Evolutionary conservation across 1,140 invertebrate species (phyloP).

Genomic region (Vanessa atalanta): DNA sequence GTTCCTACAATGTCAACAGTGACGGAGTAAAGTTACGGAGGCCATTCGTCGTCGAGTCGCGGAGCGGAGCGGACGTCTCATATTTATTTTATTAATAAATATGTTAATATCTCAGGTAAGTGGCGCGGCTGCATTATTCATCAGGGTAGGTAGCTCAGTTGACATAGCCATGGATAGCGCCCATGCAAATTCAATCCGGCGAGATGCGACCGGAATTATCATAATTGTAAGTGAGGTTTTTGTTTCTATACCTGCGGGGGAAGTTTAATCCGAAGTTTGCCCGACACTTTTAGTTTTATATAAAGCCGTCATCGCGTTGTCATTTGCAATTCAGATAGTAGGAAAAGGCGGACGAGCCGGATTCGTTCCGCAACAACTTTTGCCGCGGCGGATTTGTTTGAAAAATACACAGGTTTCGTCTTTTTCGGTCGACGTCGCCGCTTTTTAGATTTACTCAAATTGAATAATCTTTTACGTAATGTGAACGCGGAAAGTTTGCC

Average conservation of each 20-base stretch:
- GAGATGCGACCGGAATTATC: conserved; percentile 75
- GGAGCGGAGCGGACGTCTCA: conserved; percentile 60
- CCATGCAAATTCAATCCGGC: conserved; percentile 78
- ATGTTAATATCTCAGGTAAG: conserved; percentile 77
- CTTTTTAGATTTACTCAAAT: conserved; percentile 62
- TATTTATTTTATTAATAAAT: conserved; percentile 81
- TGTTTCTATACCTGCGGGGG: conserved; percentile 75
- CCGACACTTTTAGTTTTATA: conserved; percentile 77
- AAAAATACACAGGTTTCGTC: conserved; percentile 68
- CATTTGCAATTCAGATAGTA: conserved; percentile 77
- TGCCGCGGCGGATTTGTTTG: conserved; percentile 65
- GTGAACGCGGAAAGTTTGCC: conserved; percentile 41
- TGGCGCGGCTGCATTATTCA: conserved; percentile 76
- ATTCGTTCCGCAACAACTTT: conserved; percentile 63
- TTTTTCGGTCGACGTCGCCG: conserved; percentile 51
- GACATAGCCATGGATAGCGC: conserved; percentile 74
- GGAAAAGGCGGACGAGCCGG: conserved; percentile 67
- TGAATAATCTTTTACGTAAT: conserved; percentile 61
- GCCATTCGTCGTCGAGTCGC: conserved; percentile 53
- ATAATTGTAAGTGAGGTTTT: conserved; percentile 79
- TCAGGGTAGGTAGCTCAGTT: conserved; percentile 67
- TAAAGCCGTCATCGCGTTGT: conserved; percentile 70
- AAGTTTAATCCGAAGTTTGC: conserved; percentile 78
- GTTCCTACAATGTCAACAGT: conserved; percentile 64
- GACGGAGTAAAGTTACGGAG: conserved; percentile 37